Base-by-base conservation (phyloP, 1,140 invertebrate genomes). In the Aporrectodea caliginosa region DNA sequence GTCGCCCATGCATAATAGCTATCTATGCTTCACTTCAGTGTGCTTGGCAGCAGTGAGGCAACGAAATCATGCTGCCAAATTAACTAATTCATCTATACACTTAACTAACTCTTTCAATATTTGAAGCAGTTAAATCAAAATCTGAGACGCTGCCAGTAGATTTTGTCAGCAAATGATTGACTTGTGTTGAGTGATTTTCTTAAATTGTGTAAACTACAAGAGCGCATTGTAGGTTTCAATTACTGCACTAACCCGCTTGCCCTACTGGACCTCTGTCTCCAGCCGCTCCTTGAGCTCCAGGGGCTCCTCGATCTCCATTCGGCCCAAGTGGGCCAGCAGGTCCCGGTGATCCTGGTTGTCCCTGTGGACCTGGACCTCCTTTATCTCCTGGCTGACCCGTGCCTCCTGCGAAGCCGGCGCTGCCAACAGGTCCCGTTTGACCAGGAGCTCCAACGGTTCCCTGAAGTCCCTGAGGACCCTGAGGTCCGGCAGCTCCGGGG, bases 281-380 rank as follows among this genome's bases (percentile, higher is more conserved):
- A 69, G 35, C 22, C 16, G 27, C 81, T 78, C n/a, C 84, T 83
- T 72, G 69, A 31, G 79, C 69, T 2, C 82, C 83, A 35, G 76
- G 43, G 16, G 79, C 71, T 27, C 80, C 74, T 27, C 12, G 81
- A 22, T 81, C 80, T 71, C 86, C 87, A 76, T 82, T 80, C 16
- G 84, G 84, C 1, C 88, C 88, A 2, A 80, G 80, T 2, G 69
- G 75, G 0, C 89, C 88, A 43, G 81, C 78, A 33, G 81, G 31
- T 78, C 86, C 86, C n/a, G 82, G 81, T 35, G 83, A 81, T 34
- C 85, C 85, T 69, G 82, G 80, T 33, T 58, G 14, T 78, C 84
- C 84, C 80, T 22, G 0, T 32, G 70, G 27, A 72, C 70, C 70
- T 72, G 70, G 70, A 14, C 6, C 27, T 29, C 70, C 70, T 29